Evolutionary conservation across 2,113 vertebrate species (phyloP), one percentile per base, ranked within the genome.

Genomic region (Pipa parva): DNA sequence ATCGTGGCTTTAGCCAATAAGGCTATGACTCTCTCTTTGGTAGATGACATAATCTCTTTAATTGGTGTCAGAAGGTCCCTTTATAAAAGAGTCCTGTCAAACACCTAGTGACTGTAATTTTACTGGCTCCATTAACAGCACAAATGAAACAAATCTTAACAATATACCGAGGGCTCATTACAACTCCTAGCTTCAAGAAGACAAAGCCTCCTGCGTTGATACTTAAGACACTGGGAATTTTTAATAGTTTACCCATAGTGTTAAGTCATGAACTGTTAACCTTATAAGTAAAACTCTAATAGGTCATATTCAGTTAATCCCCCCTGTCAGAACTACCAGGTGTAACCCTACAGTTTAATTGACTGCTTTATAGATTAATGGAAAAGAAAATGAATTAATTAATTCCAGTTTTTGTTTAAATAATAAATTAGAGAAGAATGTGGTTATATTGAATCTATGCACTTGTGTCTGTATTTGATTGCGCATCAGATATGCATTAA

Each of bases 41-140:
- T 72, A 84, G 84, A 88, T 93, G 90, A 95, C 92, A 89, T 95
- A 97, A 97, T 97, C 92, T 95, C 86, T 95, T 91, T 98, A 97
- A 97, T 96, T 97, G 93, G 92, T 92, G 91, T 97, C 85, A 86
- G 87, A 83, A 88, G 87, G 90, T 80, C 87, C 84, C 83, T 83
- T 84, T 86, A 77, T 91, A 88, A 94, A 91, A 88, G 85, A 78
- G 72, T 86, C 86, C 68, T 75, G 79, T 85, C 88, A 91, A 94
- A 92, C 90, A 90, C 88, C 89, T 89, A 90, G 83, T 85, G 87
- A 87, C 87, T 81, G 82, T 88, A 83, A 85, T 86, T 89, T 91
- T 90, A 81, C 86, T 90, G 87, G 81, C 79, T 84, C 87, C 85
- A 88, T 90, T 91, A 82, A 89, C 71, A 61, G 74, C 71, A 82